A percentile compares a stretch with the other conserved stretches of the same genome.
These are phyloP conservation scores for Lepus timidus DNA, from an alignment of 2,113 vertebrate genomes.

Conservation along the genomic window DNA sequence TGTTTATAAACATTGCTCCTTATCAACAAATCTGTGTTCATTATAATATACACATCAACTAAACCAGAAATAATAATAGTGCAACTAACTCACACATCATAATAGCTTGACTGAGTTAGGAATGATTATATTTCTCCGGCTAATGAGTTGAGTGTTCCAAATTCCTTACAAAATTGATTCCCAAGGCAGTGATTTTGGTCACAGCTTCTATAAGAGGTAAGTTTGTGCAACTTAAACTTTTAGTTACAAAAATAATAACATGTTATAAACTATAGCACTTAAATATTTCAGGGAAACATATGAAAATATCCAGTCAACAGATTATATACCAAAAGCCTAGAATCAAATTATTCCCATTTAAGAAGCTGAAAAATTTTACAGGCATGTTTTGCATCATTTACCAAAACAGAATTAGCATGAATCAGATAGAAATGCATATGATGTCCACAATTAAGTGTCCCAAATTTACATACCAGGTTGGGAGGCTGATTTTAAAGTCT, in stretches of 20 bases:
- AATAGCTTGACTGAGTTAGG: not conserved
- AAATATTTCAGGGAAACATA: not conserved
- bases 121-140: not conserved
- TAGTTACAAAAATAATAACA: constrained; percentile 31
- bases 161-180: not conserved
- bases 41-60: not conserved
- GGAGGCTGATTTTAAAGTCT: not conserved
- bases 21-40: constrained; percentile 11
- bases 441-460: not conserved
- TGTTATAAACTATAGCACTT: constrained; percentile 26
- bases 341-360: not conserved
- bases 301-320: constrained; percentile 41
- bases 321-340: not conserved
- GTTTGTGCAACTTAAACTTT: constrained; percentile 31
- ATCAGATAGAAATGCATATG: not conserved
- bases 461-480: not conserved
- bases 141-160: not conserved
- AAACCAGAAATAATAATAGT: not conserved
- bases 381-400: not conserved
- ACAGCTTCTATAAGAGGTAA: constrained; percentile 12
- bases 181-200: not conserved
- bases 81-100: not conserved
- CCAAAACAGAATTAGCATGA: not conserved
- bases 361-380: constrained; percentile 5
- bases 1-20: constrained; percentile 21